These are phyloP conservation scores for Eidolon helvum DNA, from an alignment of 2,113 vertebrate species.

Conservation along the genomic window DNA sequence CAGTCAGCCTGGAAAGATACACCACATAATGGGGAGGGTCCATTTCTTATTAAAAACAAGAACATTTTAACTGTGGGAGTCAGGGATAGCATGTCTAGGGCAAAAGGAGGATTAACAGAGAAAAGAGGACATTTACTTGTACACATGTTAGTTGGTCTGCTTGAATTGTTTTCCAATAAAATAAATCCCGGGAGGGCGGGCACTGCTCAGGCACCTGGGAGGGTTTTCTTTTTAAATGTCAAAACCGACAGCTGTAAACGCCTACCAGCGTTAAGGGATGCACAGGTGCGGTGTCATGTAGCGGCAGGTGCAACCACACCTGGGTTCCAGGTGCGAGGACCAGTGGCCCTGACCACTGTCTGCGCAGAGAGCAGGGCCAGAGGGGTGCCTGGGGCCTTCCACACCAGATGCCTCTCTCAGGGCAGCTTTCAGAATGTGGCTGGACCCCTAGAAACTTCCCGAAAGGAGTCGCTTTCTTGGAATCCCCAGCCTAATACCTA, in stretches of 20 bases:
- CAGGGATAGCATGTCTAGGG: neutral
- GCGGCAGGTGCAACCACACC: neutral
- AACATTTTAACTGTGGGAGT: neutral
- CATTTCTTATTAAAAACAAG: neutral
- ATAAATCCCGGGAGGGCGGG: too few relatives aligned
- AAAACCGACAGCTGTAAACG: neutral
- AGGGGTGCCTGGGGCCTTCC: neutral
- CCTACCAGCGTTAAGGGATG: neutral
- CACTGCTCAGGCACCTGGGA: too few relatives aligned
- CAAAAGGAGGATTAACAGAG: neutral
- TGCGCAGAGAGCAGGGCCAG: neutral
- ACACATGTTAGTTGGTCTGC: accelerated
- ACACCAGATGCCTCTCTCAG: neutral
- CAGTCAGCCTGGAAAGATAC: too few relatives aligned
- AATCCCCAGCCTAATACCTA: neutral
- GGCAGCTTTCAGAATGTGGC: neutral
- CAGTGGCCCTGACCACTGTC: accelerated
- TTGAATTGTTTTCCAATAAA: neutral
- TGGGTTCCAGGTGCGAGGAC: neutral
- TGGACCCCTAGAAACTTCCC: neutral
- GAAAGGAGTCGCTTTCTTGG: neutral
- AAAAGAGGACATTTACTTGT: neutral
- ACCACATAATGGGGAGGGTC: accelerated
- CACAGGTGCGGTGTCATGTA: neutral
- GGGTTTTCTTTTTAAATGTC: neutral